These are phyloP conservation scores for Zingel zingel DNA, from an alignment of 2,113 vertebrate species.

Conservation along the genomic window DNA sequence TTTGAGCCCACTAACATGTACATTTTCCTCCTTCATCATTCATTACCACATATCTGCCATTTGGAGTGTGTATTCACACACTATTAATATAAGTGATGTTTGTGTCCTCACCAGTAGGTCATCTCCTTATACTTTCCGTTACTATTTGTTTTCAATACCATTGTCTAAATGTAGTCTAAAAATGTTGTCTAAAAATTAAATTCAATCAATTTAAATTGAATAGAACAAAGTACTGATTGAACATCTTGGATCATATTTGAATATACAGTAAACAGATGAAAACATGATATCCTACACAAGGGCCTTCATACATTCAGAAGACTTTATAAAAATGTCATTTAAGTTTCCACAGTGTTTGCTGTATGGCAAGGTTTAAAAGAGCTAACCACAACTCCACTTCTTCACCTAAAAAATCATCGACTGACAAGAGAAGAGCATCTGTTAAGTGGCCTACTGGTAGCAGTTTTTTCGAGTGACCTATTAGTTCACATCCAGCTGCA, in stretches of 20 bases:
- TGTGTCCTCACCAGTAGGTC: background rate
- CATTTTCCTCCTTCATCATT: background rate
- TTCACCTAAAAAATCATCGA: slow-evolving; percentile 35
- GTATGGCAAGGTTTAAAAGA: slow-evolving; percentile 37
- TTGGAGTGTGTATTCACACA: background rate
- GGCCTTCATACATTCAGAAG: background rate
- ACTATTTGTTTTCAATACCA: background rate
- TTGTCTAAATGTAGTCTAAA: background rate
- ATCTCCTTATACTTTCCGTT: background rate
- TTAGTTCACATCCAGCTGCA: slow-evolving; percentile 56
- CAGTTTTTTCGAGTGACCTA: slow-evolving; percentile 50
- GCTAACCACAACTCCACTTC: slow-evolving; percentile 11
- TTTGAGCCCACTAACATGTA: background rate
- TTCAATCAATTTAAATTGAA: background rate
- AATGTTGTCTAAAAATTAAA: no score
- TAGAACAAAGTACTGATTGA: background rate
- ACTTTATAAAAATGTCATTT: fast-evolving
- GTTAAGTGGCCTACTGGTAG: slow-evolving; percentile 47
- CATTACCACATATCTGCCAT: background rate
- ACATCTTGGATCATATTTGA: background rate
- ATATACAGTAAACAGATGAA: background rate
- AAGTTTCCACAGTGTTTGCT: background rate
- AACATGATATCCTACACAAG: background rate
- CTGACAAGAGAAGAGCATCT: slow-evolving; percentile 30
- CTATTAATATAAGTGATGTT: background rate